These are phyloP conservation scores for Eleutherodactylus coqui DNA, from an alignment of 2,797 vertebrate species.

Conservation along the genomic window DNA sequence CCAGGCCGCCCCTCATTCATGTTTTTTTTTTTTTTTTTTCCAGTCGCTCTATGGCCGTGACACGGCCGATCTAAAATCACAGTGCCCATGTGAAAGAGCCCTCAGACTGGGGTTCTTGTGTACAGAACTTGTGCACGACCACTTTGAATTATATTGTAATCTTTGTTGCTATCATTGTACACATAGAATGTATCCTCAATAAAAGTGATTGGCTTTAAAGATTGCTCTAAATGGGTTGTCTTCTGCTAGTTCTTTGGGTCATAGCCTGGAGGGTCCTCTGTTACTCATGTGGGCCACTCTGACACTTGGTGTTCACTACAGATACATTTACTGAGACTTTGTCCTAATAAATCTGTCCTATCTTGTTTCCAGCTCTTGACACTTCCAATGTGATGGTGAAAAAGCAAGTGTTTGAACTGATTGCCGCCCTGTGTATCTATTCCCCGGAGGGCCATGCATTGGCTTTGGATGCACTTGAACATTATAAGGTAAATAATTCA, in stretches of 20 bases:
- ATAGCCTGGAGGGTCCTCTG: too few relatives aligned
- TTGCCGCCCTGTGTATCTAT: slow-evolving; percentile 95
- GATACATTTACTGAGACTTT: neutral
- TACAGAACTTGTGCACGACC: too few relatives aligned
- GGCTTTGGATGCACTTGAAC: slow-evolving; percentile 92
- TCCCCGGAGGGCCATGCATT: slow-evolving; percentile 87
- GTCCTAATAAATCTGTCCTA: neutral
- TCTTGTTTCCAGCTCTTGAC: slow-evolving; percentile 84
- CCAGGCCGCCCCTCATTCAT: too few relatives aligned
- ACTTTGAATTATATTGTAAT: too few relatives aligned
- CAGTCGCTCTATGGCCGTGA: too few relatives aligned
- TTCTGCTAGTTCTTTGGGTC: neutral
- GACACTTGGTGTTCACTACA: neutral
- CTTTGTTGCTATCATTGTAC: too few relatives aligned
- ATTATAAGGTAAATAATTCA: slow-evolving; percentile 90
- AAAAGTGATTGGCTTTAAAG: neutral
- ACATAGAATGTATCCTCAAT: too few relatives aligned
- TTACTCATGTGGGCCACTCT: neutral
- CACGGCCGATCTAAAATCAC: too few relatives aligned
- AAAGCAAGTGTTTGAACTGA: slow-evolving; percentile 96
- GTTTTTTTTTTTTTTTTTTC: too few relatives aligned
- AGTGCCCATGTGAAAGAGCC: too few relatives aligned
- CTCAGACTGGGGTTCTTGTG: too few relatives aligned
- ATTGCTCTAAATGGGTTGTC: neutral
- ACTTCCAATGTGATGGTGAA: slow-evolving; percentile 98